Evolutionary conservation across 2,888 invertebrate species (phyloP).

Genomic region (Agrochola macilenta): DNA sequence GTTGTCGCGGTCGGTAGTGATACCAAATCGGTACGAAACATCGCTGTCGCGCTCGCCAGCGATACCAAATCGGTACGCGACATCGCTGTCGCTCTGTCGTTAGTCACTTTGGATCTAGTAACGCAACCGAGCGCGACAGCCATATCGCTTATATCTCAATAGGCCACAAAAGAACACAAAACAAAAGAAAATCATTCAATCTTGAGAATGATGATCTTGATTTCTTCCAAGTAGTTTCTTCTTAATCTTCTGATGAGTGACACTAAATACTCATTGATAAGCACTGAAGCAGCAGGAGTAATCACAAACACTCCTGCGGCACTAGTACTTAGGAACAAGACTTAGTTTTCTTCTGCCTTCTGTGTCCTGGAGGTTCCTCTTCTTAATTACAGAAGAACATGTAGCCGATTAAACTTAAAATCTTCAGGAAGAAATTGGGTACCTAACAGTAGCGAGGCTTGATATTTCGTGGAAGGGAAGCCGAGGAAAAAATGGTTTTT

Average conservation of each 20-base stretch:
- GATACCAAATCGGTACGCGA: too few relatives aligned
- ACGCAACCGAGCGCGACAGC: too few relatives aligned
- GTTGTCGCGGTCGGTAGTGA: too few relatives aligned
- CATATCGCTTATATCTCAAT: too few relatives aligned
- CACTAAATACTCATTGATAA: constrained; percentile 93
- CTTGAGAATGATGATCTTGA: neutral
- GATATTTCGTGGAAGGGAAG: too few relatives aligned
- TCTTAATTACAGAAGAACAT: neutral
- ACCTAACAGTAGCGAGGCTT: neutral
- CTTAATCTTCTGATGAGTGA: constrained; percentile 23
- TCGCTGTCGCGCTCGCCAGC: too few relatives aligned
- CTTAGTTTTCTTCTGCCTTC: constrained; percentile 80
- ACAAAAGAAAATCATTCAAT: constrained; percentile 5
- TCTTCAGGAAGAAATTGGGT: neutral
- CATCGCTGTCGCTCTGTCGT: too few relatives aligned
- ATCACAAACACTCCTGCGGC: constrained; percentile 95
- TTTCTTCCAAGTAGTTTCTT: constrained; percentile 11
- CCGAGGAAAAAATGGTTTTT: too few relatives aligned
- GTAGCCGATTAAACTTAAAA: neutral
- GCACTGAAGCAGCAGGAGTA: constrained; percentile 98
- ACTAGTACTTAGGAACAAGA: constrained; percentile 98
- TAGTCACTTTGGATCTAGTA: too few relatives aligned
- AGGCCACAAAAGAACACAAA: neutral
- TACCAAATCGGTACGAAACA: too few relatives aligned
- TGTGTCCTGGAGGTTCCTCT: constrained; percentile 1